phyloP scores from a whole-genome alignment of 2,113 vertebrate species.

The Terrapene triunguis region DNA sequence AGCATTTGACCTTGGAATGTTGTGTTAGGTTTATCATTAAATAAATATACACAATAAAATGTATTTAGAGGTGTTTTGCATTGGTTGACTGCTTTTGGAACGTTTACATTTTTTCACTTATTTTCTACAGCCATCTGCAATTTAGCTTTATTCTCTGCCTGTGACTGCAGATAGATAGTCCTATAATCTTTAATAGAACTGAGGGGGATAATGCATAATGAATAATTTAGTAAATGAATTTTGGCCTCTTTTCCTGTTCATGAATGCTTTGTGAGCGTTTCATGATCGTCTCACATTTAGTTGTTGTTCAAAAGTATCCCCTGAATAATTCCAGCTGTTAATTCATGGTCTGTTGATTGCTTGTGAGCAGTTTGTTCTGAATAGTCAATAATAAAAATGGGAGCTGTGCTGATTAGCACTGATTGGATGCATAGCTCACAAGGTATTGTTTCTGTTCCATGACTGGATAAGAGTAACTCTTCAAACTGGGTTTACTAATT shows the following conservation, averaged over 20 bases:
- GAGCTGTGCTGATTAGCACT: background rate
- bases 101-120: background rate
- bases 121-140: conserved; percentile 27
- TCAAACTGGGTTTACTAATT: background rate
- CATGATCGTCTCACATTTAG: background rate
- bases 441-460: background rate
- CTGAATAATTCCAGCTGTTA: background rate
- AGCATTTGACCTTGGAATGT: conserved; percentile 4
- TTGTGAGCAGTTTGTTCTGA: background rate
- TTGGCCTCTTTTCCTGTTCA: background rate
- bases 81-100: background rate
- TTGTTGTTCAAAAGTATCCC: background rate
- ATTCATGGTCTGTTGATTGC: background rate
- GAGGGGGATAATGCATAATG: background rate
- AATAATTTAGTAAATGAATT: conserved; percentile 23
- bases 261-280: background rate
- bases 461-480: rapidly evolving
- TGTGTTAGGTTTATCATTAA: conserved; percentile 30
- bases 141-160: background rate
- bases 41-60: background rate
- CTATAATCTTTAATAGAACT: conserved; percentile 11
- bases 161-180: background rate
- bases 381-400: rapidly evolving
- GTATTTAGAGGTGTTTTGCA: conserved; percentile 16
- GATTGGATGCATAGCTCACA: background rate